Evolutionary conservation across 2,888 invertebrate species (phyloP).

Genomic region (Sisyra nigra): DNA sequence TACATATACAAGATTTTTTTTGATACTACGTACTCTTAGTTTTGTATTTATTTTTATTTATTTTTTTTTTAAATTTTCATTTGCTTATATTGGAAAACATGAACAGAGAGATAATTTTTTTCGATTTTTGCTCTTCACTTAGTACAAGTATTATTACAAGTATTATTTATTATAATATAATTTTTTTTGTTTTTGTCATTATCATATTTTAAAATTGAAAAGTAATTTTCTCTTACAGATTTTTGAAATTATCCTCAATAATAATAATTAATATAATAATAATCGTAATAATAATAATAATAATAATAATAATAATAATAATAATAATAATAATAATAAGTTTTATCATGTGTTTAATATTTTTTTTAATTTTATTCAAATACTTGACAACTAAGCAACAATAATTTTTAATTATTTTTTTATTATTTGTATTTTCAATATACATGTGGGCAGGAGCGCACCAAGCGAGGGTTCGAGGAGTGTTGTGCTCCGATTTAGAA

Average conservation of each 20-base stretch:
- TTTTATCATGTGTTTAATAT: too few relatives aligned
- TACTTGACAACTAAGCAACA: slow-evolving; percentile 26
- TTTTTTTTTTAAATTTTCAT: too few relatives aligned
- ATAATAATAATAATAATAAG: slow-evolving; percentile 18
- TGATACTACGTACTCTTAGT: slow-evolving; percentile 15
- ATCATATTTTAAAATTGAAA: slow-evolving; percentile 7
- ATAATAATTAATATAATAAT: slow-evolving; percentile 16
- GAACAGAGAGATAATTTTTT: slow-evolving; percentile 19
- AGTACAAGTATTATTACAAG: too few relatives aligned
- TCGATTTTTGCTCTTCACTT: too few relatives aligned
- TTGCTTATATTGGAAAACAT: slow-evolving; percentile 21
- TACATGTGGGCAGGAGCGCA: slow-evolving; percentile 3
- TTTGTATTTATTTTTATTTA: slow-evolving; percentile 12
- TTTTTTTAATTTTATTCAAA: slow-evolving; percentile 17
- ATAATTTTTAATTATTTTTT: too few relatives aligned
- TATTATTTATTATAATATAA: too few relatives aligned
- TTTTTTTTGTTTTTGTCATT: slow-evolving; percentile 19
- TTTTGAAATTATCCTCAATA: slow-evolving; percentile 12
- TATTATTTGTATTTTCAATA: too few relatives aligned
- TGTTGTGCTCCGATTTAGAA: too few relatives aligned
- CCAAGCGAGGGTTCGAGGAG: not conserved
- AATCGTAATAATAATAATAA: slow-evolving; percentile 13
- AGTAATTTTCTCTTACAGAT: not conserved
- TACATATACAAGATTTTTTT: slow-evolving; percentile 19
- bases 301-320: slow-evolving; percentile 16